phyloP scores from a whole-genome alignment of 2,888 invertebrate genomes.

The Yponomeuta evonymella region DNA sequence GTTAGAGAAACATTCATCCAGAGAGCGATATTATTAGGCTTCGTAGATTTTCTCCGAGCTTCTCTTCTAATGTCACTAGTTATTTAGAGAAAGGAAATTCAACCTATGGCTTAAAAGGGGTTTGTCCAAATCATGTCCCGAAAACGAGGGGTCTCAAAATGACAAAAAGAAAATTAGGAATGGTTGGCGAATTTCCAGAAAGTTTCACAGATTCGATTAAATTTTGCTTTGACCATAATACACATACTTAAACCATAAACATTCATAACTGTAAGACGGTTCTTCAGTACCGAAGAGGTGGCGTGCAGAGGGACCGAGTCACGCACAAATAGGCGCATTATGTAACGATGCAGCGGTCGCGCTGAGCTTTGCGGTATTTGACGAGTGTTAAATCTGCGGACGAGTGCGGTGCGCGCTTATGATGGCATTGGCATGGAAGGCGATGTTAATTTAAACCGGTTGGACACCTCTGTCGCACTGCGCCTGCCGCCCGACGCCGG shows the following conservation, averaged over 20 bases:
- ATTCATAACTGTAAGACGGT: not conserved
- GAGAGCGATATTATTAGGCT: too few relatives aligned
- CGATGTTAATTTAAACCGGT: conserved; percentile 68
- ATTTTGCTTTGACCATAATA: not conserved
- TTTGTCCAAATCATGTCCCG: too few relatives aligned
- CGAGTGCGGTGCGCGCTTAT: conserved; percentile 64
- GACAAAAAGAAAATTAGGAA: too few relatives aligned
- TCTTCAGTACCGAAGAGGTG: not conserved
- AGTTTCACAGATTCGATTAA: not conserved
- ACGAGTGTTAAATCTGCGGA: conserved; percentile 70
- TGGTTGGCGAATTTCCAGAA: not conserved
- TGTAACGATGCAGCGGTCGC: conserved; percentile 36
- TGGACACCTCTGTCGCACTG: conserved; percentile 62
- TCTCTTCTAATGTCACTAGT: too few relatives aligned
- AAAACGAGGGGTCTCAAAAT: too few relatives aligned
- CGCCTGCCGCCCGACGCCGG: conserved; percentile 54
- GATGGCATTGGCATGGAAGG: conserved; percentile 45
- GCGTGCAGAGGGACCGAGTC: conserved; percentile 1
- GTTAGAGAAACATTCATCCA: not conserved
- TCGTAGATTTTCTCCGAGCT: too few relatives aligned
- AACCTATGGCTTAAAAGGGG: too few relatives aligned
- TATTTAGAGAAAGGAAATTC: too few relatives aligned
- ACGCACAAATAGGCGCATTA: conserved; percentile 14
- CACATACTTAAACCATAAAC: not conserved
- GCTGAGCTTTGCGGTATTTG: conserved; percentile 59